Evolutionary conservation across 2,888 invertebrate genomes (phyloP), one percentile per base, ranked within the genome.

Genomic region (Schizaphis graminum): DNA sequence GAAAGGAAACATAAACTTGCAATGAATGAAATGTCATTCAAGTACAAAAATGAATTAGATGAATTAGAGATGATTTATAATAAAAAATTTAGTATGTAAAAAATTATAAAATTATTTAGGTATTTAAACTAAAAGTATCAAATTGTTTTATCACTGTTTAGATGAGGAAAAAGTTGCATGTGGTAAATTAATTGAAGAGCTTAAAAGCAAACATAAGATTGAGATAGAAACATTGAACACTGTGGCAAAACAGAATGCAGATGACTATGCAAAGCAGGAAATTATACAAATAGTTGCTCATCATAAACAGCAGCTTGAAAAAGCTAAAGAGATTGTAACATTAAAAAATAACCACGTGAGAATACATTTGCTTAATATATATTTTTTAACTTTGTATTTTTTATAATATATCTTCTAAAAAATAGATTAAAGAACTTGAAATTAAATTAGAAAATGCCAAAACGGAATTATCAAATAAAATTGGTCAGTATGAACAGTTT

Each of bases 1-100:
- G 94, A 94, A 94, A 94, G 94, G 4, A 94, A 91, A 67, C 90
- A 94, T 77, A 94, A 94, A 94, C 90, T 94, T 28, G 49, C 90
- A 7, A 91, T 91, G 24, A 94, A 94, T 44, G 94, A 94, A 91
- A 53, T 94, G 28, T 44, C 90, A 35, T 94, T 67, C 41, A 94
- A 94, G 16, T 94, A 94, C 53, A 94, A 94, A 86, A 94, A 94
- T 61, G 94, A 94, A 94, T 61, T 94, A 13, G 11, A 94, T 24
- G 94, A 94, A 35, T 91, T 94, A 8, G 94, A 94, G 28, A 91
- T 94, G 61, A 49, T 86, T 87, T 94, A 91, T 35, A 91, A 94
- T 86, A 85, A 94, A 94, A 94, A 91, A 86, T 53, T 49, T 7
- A 94, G 94, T 94, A 91, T 61, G 94, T 77, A 57, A 8, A 86